Evolutionary conservation across 1,140 invertebrate genomes (phyloP).

Genomic region (Propsilocerus akamusi): DNA sequence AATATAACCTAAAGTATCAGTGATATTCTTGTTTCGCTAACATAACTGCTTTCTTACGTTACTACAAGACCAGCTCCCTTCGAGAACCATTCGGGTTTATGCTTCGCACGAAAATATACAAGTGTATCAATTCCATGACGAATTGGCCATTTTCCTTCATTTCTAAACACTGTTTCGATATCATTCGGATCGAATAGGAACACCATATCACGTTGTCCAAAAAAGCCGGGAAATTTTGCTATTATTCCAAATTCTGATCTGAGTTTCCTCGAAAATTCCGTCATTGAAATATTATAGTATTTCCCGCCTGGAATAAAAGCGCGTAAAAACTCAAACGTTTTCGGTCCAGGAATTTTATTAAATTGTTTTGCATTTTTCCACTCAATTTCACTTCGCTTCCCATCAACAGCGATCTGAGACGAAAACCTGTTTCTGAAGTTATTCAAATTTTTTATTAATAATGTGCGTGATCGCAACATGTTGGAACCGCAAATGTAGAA

Average conservation of each 20-base stretch:
- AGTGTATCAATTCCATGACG: constrained; percentile 14
- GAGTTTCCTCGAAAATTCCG: neutral
- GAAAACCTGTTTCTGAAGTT: too few relatives aligned
- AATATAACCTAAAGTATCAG: too few relatives aligned
- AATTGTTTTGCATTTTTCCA: constrained; percentile 17
- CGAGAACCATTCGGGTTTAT: constrained; percentile 6
- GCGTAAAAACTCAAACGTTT: constrained; percentile 12
- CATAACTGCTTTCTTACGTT: too few relatives aligned
- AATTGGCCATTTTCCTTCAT: constrained; percentile 11
- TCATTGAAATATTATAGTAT: constrained; percentile 5
- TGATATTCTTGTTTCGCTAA: too few relatives aligned
- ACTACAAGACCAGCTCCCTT: constrained; percentile 5
- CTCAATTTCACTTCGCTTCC: too few relatives aligned
- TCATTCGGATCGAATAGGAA: constrained; percentile 17
- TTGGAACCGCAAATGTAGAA: too few relatives aligned
- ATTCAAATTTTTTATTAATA: too few relatives aligned
- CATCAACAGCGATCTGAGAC: too few relatives aligned
- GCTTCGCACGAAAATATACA: constrained; percentile 11
- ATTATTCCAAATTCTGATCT: constrained; percentile 12
- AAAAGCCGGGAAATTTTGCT: constrained; percentile 13
- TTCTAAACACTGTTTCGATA: constrained; percentile 6
- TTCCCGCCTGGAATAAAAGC: constrained; percentile 17
- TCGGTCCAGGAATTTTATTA: constrained; percentile 14
- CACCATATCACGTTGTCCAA: constrained; percentile 14
- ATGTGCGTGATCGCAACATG: too few relatives aligned